Conservation (phyloP, 2,888 invertebrate genomes). For the Unio delphinus region DNA sequence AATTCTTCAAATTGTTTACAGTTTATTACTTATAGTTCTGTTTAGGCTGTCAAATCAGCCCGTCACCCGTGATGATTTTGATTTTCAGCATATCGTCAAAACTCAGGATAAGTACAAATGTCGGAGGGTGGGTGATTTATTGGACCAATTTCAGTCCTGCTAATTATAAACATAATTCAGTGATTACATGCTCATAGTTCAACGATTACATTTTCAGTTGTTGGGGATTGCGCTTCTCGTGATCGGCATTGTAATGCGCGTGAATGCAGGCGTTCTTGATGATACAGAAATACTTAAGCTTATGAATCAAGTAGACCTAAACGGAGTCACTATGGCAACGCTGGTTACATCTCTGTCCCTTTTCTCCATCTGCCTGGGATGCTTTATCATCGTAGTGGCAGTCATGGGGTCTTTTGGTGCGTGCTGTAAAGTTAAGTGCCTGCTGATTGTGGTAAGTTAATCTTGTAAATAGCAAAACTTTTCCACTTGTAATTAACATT, state of each 20-base stretch:
- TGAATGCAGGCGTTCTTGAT: constrained; percentile 19
- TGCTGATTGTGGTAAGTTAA: constrained; percentile 30
- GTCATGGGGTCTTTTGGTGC: constrained; percentile 32
- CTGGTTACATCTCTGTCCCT: constrained; percentile 18
- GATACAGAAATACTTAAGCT: constrained; percentile 19
- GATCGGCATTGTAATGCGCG: constrained; percentile 31
- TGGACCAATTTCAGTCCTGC: no score
- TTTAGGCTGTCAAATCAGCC: no score
- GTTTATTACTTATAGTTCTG: no score
- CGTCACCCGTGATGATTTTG: no score
- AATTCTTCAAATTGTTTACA: no score
- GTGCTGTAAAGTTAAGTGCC: constrained; percentile 34
- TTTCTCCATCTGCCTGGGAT: constrained; percentile 29
- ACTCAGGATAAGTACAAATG: no score
- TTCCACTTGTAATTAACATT: no score
- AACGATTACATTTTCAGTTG: constrained; percentile 16
- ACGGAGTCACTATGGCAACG: constrained; percentile 1
- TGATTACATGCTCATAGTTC: no score
- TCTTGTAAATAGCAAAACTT: no score
- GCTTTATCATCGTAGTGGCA: constrained; percentile 26
- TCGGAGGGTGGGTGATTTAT: no score
- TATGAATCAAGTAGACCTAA: constrained; percentile 28
- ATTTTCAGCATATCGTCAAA: no score
- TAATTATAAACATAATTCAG: no score
- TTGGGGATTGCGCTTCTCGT: constrained; percentile 31